These are phyloP conservation scores for Coleophora flavipennella DNA, from an alignment of 2,888 invertebrate species.

Conservation along the genomic window DNA sequence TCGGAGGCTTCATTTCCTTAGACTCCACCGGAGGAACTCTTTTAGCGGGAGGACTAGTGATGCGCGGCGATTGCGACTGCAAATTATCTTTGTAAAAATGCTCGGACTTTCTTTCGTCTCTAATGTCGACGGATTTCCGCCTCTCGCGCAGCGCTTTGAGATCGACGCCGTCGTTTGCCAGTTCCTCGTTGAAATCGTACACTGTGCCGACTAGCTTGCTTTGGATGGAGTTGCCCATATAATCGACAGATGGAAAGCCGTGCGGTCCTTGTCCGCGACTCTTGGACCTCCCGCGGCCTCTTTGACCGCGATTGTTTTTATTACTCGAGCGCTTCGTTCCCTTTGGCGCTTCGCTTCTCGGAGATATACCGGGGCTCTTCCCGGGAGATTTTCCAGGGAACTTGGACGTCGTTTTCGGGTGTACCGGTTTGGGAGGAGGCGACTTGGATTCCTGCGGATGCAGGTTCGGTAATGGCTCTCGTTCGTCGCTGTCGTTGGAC, in stretches of 20 bases:
- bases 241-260: constrained; percentile 50
- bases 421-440: constrained; percentile 46
- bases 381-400: constrained; percentile 79
- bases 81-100: constrained; percentile 69
- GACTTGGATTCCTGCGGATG: constrained; percentile 39
- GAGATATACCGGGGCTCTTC: constrained; percentile 79
- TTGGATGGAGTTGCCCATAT: constrained; percentile 78
- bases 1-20: constrained; percentile 61
- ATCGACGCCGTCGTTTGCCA: constrained; percentile 81
- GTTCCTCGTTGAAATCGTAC: constrained; percentile 90
- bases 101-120: constrained; percentile 73
- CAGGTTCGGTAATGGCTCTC: constrained; percentile 6
- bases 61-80: constrained; percentile 72
- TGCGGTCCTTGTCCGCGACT: constrained; percentile 44
- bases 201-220: constrained; percentile 89
- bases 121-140: constrained; percentile 80
- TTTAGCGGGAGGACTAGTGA: constrained; percentile 61
- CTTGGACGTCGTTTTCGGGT: constrained; percentile 69
- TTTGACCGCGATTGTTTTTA: constrained; percentile 55
- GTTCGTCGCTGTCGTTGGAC: constrained; percentile 50
- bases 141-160: constrained; percentile 85
- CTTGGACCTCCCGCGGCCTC: constrained; percentile 66
- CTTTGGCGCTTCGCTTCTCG: constrained; percentile 65
- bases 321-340: constrained; percentile 46
- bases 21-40: constrained; percentile 45